phyloP scores from a whole-genome alignment of 2,888 invertebrate species.

The Aethes cnicana region DNA sequence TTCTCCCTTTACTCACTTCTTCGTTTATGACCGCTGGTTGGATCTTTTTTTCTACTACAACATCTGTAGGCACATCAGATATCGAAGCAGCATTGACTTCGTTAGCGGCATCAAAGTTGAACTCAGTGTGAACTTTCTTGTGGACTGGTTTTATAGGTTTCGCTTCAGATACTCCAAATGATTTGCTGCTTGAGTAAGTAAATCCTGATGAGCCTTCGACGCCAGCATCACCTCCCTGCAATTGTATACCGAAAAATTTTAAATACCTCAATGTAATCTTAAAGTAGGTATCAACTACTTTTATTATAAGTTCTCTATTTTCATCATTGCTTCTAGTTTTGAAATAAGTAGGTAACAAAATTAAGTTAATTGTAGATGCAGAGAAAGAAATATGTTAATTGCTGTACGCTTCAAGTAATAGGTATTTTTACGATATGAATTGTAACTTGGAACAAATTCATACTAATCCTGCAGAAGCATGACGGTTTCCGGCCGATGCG shows the following conservation, averaged over 20 bases:
- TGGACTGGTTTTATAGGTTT: conserved; percentile 35
- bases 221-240: conserved; percentile 59
- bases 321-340: too few relatives aligned
- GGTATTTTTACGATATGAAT: too few relatives aligned
- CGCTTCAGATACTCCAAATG: conserved; percentile 45
- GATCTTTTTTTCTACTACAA: conserved; percentile 38
- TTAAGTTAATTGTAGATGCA: too few relatives aligned
- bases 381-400: too few relatives aligned
- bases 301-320: too few relatives aligned
- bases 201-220: conserved; percentile 53
- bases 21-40: conserved; percentile 52
- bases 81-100: too few relatives aligned
- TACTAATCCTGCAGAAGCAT: conserved; percentile 64
- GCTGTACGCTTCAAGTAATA: too few relatives aligned
- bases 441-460: background rate
- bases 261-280: too few relatives aligned
- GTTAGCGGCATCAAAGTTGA: conserved; percentile 53
- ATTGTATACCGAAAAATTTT: too few relatives aligned
- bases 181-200: conserved; percentile 52
- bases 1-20: conserved; percentile 65
- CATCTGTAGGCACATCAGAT: too few relatives aligned
- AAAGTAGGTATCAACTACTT: too few relatives aligned
- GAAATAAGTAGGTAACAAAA: background rate
- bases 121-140: conserved; percentile 51
- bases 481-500: conserved; percentile 62